phyloP scores from a whole-genome alignment of 1,140 invertebrate genomes.

The Chionoecetes opilio region DNA sequence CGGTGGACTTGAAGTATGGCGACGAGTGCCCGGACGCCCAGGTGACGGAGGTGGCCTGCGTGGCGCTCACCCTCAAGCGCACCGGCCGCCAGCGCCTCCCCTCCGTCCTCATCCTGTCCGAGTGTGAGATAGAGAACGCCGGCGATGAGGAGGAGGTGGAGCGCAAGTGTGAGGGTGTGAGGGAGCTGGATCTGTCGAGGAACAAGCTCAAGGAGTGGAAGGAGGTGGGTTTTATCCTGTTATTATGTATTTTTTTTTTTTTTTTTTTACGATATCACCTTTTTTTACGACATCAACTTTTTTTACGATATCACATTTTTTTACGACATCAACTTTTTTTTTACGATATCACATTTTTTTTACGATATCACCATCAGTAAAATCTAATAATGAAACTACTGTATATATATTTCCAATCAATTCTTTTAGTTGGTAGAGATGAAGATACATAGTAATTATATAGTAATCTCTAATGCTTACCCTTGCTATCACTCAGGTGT shows the following conservation, averaged over 20 bases:
- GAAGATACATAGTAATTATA: too few relatives aligned
- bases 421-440: too few relatives aligned
- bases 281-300: too few relatives aligned
- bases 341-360: too few relatives aligned
- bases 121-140: slow-evolving; percentile 80
- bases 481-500: too few relatives aligned
- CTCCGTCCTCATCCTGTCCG: slow-evolving; percentile 79
- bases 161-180: slow-evolving; percentile 78
- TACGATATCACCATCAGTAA: too few relatives aligned
- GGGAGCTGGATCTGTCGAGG: slow-evolving; percentile 78
- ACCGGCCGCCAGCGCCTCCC: slow-evolving; percentile 75
- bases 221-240: slow-evolving; percentile 59
- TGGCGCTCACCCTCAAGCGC: slow-evolving; percentile 76
- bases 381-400: too few relatives aligned
- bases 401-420: too few relatives aligned
- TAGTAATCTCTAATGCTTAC: too few relatives aligned
- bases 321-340: too few relatives aligned
- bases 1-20: slow-evolving; percentile 79
- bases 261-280: not conserved
- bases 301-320: too few relatives aligned
- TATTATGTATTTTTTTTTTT: not conserved
- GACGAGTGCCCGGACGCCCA: slow-evolving; percentile 75
- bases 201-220: slow-evolving; percentile 80
- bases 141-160: slow-evolving; percentile 79
- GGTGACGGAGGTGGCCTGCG: slow-evolving; percentile 77